Evolutionary conservation across 2,888 invertebrate species (phyloP), one percentile per base, ranked within the genome.

Genomic region (Stenotaenia linearis): DNA sequence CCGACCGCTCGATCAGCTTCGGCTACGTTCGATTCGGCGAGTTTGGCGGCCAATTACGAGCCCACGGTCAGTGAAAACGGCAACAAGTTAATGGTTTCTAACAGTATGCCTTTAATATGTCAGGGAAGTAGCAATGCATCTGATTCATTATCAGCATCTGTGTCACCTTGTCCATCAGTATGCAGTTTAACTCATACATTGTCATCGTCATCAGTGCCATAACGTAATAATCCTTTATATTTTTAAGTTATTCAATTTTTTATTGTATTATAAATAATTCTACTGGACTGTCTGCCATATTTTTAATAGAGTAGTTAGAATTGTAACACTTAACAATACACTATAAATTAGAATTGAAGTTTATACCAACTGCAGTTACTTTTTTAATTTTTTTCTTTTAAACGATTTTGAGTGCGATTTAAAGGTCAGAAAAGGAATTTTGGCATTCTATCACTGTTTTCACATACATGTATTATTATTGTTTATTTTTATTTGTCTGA

Each of bases 131-230:
- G n/a, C n/a, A 61, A 28, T 23, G 28, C 45, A n/a, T 45, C 45
- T n/a, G 45, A 45, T 45, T 45, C 45, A n/a, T n/a, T 45, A 6
- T 45, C 77, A 1, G 35, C 45, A 23, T 45, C 50, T 5, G 50
- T 78, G 25, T 78, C 78, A n/a, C 61, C 78, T 40, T 78, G 78
- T 61, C 78, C 78, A 30, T 78, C 78, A 1, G 28, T 28, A n/a
- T 56, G 30, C 30, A 78, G 78, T 61, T 56, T 78, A 28, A 45
- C 78, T 50, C 50, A 56, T 32, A 35, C 78, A 12, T 56, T 35
- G n/a, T 78, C 56, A 30, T 78, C 78, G 23, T 30, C 78, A 32
- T 78, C 78, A 4, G 40, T 77, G n/a, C 35, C 77, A 6, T 77
- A 40, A 45, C 12, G 18, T 21, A 45, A 21, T 56, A 5, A 21